Conservation (phyloP, 2,888 invertebrate species). For the Mythimna lalbum region DNA sequence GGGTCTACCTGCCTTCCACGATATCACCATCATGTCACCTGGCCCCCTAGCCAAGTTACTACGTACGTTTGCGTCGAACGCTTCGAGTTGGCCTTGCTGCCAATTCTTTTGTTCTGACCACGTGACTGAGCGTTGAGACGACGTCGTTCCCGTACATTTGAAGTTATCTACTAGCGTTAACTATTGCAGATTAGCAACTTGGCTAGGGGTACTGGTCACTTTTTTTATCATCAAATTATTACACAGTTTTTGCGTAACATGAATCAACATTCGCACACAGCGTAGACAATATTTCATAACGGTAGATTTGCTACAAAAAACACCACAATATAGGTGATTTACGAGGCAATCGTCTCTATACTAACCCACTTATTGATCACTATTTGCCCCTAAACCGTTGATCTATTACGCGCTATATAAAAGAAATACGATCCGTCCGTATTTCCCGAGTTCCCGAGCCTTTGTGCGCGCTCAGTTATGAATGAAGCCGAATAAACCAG, state of each 20-base stretch:
- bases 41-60: too few relatives aligned
- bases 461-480: constrained; percentile 35
- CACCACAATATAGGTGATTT: constrained; percentile 15
- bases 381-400: constrained; percentile 27
- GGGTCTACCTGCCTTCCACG: too few relatives aligned
- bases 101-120: too few relatives aligned
- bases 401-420: constrained; percentile 47
- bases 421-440: constrained; percentile 19
- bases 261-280: neutral
- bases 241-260: neutral
- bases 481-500: constrained; percentile 18
- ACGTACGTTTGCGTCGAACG: too few relatives aligned
- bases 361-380: constrained; percentile 52
- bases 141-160: too few relatives aligned
- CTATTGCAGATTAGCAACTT: too few relatives aligned
- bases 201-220: too few relatives aligned
- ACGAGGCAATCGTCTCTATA: constrained; percentile 33
- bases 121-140: too few relatives aligned
- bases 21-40: too few relatives aligned
- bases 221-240: too few relatives aligned
- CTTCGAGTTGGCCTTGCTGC: too few relatives aligned
- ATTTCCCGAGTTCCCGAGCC: constrained; percentile 5
- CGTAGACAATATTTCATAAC: neutral
- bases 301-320: constrained; percentile 4
- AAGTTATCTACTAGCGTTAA: too few relatives aligned